These are phyloP conservation scores for Sebastes oblongus DNA, from an alignment of 2,797 vertebrate genomes.

Conservation along the genomic window DNA sequence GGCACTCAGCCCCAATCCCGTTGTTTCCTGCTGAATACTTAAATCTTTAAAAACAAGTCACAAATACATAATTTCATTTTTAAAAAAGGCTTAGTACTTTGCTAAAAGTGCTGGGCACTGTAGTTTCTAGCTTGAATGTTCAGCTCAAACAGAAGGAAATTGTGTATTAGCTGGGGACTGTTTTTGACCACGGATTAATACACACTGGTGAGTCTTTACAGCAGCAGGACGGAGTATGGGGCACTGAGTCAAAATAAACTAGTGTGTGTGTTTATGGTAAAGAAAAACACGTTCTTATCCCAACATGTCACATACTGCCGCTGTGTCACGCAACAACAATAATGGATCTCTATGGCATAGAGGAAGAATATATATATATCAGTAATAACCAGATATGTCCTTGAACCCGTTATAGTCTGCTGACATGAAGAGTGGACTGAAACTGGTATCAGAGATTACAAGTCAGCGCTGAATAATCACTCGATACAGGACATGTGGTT, in stretches of 20 bases:
- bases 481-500: conserved; percentile 11
- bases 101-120: not conserved
- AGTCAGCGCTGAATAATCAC: conserved; percentile 30
- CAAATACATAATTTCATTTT: no score
- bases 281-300: not conserved
- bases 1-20: not conserved
- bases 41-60: no score
- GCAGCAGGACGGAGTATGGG: not conserved
- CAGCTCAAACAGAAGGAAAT: not conserved
- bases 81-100: not conserved
- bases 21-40: no score
- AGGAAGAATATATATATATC: not conserved
- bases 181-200: not conserved
- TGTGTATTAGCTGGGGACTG: not conserved
- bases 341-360: not conserved
- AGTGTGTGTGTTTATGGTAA: not conserved
- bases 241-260: not conserved
- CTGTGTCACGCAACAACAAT: no score
- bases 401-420: not conserved
- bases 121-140: not conserved
- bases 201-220: not conserved
- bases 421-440: not conserved
- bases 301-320: no score
- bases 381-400: not conserved
- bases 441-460: conserved; percentile 21